Conservation (phyloP, 2,888 invertebrate genomes). For the Zaprionus lineosus region DNA sequence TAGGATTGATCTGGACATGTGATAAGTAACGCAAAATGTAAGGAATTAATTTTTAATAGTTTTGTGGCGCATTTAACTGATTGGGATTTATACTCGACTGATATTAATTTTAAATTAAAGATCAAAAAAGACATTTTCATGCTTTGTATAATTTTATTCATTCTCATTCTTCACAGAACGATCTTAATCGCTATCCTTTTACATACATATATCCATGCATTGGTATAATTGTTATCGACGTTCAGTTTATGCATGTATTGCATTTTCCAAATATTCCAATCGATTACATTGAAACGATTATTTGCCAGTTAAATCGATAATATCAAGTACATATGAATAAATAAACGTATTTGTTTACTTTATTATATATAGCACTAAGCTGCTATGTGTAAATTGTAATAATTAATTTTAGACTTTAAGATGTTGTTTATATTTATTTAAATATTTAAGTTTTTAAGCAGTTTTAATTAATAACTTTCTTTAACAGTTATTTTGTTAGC, state of each 20-base stretch:
- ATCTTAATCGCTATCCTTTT: slow-evolving; percentile 26
- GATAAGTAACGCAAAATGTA: slow-evolving; percentile 28
- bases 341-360: slow-evolving; percentile 36
- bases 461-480: no score
- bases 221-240: slow-evolving; percentile 30
- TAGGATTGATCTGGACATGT: slow-evolving; percentile 21
- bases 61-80: no score
- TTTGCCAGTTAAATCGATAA: slow-evolving; percentile 46
- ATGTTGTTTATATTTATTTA: slow-evolving; percentile 55
- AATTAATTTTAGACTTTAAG: slow-evolving; percentile 41
- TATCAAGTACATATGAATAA: slow-evolving; percentile 62
- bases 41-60: slow-evolving; percentile 39
- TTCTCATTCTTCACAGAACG: slow-evolving; percentile 35
- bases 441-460: no score
- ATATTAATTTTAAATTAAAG: no score
- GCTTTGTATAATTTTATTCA: slow-evolving; percentile 65
- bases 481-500: no score
- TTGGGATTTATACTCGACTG: no score
- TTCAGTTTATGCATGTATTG: slow-evolving; percentile 28
- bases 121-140: no score
- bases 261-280: slow-evolving; percentile 33
- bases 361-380: slow-evolving; percentile 67
- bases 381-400: slow-evolving; percentile 63
- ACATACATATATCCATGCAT: slow-evolving; percentile 45
- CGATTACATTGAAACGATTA: slow-evolving; percentile 54